phyloP scores from a whole-genome alignment of 2,113 vertebrate species.

The Etheostoma cragini region DNA sequence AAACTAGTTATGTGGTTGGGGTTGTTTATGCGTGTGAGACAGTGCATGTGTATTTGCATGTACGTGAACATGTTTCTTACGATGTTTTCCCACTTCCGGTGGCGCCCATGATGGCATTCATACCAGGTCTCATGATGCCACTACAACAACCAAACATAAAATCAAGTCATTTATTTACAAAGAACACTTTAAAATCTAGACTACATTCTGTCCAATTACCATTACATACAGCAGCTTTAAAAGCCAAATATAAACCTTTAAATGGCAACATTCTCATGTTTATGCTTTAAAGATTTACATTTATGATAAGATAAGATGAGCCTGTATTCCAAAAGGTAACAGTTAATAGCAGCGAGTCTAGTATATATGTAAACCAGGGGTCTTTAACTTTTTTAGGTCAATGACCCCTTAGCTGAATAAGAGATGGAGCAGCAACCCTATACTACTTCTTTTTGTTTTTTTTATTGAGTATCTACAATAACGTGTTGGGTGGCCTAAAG shows the following conservation, averaged over 20 bases:
- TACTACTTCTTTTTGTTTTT: too few relatives aligned
- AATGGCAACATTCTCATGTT: background rate
- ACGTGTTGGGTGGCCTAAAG: too few relatives aligned
- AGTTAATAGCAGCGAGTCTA: too few relatives aligned
- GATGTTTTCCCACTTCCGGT: conserved; percentile 89
- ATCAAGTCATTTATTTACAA: background rate
- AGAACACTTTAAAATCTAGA: background rate
- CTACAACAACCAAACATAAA: conserved; percentile 65
- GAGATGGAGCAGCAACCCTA: too few relatives aligned
- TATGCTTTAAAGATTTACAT: background rate
- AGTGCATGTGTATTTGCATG: background rate
- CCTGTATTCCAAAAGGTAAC: too few relatives aligned
- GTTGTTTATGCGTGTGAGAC: background rate
- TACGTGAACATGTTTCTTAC: conserved; percentile 70
- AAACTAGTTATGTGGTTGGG: background rate
- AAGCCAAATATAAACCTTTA: background rate
- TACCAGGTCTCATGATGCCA: conserved; percentile 86
- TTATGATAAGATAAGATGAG: too few relatives aligned
- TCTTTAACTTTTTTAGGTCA: too few relatives aligned
- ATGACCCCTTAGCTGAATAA: too few relatives aligned
- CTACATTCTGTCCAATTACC: background rate
- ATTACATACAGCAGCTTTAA: background rate
- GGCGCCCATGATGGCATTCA: conserved; percentile 88
- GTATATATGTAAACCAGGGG: too few relatives aligned
- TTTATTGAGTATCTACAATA: too few relatives aligned